Conservation (phyloP, 2,888 invertebrate species). For the Epirrita christyi region DNA sequence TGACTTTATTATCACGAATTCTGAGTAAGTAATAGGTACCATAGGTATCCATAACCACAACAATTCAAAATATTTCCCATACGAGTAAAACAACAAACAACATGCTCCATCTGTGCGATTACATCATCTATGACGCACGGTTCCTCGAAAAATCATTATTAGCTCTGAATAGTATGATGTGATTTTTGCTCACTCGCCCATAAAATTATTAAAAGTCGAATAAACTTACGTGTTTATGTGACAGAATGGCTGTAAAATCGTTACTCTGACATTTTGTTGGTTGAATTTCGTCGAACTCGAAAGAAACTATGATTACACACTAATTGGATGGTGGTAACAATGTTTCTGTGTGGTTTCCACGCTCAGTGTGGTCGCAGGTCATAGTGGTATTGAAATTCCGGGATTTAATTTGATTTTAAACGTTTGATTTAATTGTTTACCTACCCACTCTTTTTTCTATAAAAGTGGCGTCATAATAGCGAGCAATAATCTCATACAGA, state of each 20-base stretch:
- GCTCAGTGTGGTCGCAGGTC: constrained; percentile 4
- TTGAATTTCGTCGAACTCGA: constrained; percentile 49
- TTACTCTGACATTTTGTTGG: constrained; percentile 54
- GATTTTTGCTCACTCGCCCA: constrained; percentile 44
- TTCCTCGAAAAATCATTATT: constrained; percentile 38
- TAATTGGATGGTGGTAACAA: constrained; percentile 1
- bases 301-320: constrained; percentile 50
- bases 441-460: no score
- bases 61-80: constrained; percentile 31
- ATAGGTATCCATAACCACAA: constrained; percentile 16
- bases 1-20: background rate
- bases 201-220: constrained; percentile 62
- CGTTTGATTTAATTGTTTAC: no score
- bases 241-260: constrained; percentile 57
- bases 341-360: constrained; percentile 6
- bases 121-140: constrained; percentile 39
- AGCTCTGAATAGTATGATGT: constrained; percentile 42
- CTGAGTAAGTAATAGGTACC: constrained; percentile 2
- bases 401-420: no score
- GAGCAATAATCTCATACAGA: no score
- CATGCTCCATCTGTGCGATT: constrained; percentile 31
- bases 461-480: no score
- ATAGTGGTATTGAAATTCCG: background rate
- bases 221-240: constrained; percentile 74
- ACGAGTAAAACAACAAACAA: constrained; percentile 31